Percentiles rank a stretch among this genome's conserved stretches.
These are phyloP conservation scores for Chinchilla lanigera DNA, from an alignment of 2,113 vertebrate species.

Conservation along the genomic window DNA sequence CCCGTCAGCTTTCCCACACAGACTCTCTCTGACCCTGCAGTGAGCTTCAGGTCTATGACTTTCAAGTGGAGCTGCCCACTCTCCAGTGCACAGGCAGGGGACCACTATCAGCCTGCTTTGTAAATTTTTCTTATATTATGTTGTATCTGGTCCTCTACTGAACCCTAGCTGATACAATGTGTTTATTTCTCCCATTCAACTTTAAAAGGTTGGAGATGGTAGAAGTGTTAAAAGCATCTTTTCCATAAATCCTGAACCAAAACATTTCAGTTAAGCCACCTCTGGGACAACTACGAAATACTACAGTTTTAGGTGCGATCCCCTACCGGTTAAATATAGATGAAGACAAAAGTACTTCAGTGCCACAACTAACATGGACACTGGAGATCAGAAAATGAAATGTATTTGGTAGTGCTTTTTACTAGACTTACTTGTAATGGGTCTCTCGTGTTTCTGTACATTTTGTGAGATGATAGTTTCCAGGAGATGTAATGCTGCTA, in stretches of 20 bases:
- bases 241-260: neutral
- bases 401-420: neutral
- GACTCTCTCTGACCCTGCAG: neutral
- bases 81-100: neutral
- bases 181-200: neutral
- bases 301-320: neutral
- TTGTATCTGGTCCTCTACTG: neutral
- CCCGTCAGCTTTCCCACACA: neutral
- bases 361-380: too few species aligned
- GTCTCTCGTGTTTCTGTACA: neutral
- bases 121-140: neutral
- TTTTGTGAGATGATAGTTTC: neutral
- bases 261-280: neutral
- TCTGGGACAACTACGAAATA: neutral
- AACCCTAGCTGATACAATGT: neutral
- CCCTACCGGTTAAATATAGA: neutral
- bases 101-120: neutral
- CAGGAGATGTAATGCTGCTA: neutral
- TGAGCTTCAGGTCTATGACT: neutral
- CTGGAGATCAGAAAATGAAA: neutral
- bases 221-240: neutral
- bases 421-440: too few species aligned
- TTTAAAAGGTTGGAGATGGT: neutral
- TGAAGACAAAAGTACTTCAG: neutral
- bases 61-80: neutral